phyloP scores from a whole-genome alignment of 2,797 vertebrate genomes.

The Oreonectes daqikongensis region DNA sequence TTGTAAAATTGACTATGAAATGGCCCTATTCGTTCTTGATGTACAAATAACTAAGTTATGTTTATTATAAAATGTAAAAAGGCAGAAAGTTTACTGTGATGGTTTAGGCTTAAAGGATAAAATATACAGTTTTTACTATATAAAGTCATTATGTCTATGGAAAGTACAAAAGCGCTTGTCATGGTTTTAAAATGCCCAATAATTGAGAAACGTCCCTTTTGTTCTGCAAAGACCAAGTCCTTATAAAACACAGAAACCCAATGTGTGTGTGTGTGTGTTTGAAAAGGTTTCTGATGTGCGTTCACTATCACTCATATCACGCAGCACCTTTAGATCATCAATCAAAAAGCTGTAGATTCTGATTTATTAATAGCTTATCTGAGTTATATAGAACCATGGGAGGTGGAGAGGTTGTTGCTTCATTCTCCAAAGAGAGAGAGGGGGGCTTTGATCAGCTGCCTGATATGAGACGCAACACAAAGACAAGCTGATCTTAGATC shows the following conservation, averaged over 20 bases:
- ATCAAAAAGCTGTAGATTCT: slow-evolving; percentile 45
- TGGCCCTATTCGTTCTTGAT: too few relatives aligned
- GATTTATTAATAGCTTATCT: slow-evolving; percentile 55
- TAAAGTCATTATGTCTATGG: too few relatives aligned
- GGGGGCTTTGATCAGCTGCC: slow-evolving; percentile 44
- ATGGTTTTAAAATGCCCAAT: too few relatives aligned
- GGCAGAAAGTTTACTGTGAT: too few relatives aligned
- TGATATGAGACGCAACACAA: slow-evolving; percentile 38
- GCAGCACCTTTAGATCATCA: slow-evolving; percentile 45
- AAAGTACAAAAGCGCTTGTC: too few relatives aligned
- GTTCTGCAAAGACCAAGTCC: too few relatives aligned
- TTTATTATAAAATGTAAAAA: too few relatives aligned
- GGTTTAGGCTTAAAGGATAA: too few relatives aligned
- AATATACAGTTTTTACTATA: too few relatives aligned
- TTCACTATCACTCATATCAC: slow-evolving; percentile 40
- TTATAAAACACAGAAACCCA: neutral
- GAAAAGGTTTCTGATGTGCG: neutral
- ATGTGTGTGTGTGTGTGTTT: neutral
- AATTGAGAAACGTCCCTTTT: too few relatives aligned
- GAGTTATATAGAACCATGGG: slow-evolving; percentile 44
- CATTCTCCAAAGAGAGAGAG: slow-evolving; percentile 35
- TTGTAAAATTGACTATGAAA: too few relatives aligned
- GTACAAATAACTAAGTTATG: too few relatives aligned
- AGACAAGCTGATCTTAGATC: slow-evolving; percentile 15
- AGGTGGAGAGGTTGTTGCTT: slow-evolving; percentile 13